phyloP scores from a whole-genome alignment of 2,113 vertebrate species.

The Polypterus senegalus region DNA sequence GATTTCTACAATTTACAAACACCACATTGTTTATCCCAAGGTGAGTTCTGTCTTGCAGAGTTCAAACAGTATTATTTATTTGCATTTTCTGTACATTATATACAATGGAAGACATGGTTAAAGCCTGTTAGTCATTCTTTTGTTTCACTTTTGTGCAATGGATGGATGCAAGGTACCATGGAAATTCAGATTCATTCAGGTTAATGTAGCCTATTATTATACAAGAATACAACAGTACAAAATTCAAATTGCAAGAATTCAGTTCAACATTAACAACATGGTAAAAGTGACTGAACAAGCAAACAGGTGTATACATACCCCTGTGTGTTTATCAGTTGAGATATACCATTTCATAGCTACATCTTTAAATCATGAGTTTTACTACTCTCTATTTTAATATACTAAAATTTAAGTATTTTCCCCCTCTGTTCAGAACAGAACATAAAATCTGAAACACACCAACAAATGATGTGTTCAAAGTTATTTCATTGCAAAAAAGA shows the following conservation, averaged over 20 bases:
- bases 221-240: constrained; percentile 46
- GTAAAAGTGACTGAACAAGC: constrained; percentile 60
- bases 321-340: constrained; percentile 52
- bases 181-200: constrained; percentile 42
- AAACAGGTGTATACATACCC: constrained; percentile 60
- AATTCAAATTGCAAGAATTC: constrained; percentile 54
- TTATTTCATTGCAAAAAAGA: constrained; percentile 64
- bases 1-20: constrained; percentile 76
- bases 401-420: constrained; percentile 57
- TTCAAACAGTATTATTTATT: constrained; percentile 29
- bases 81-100: constrained; percentile 48
- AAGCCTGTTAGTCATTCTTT: constrained; percentile 39
- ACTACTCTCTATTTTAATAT: constrained; percentile 53
- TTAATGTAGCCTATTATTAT: constrained; percentile 49
- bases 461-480: constrained; percentile 60
- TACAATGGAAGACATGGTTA: constrained; percentile 66
- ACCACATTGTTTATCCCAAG: constrained; percentile 60
- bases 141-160: constrained; percentile 44
- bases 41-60: constrained; percentile 46
- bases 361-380: constrained; percentile 62
- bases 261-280: constrained; percentile 48
- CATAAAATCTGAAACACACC: constrained; percentile 63
- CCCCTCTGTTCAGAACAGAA: constrained; percentile 66
- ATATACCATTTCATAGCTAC: constrained; percentile 66
- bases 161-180: constrained; percentile 44